Conservation (phyloP, 2,888 invertebrate genomes). For the Cryptocephalus primarius region DNA sequence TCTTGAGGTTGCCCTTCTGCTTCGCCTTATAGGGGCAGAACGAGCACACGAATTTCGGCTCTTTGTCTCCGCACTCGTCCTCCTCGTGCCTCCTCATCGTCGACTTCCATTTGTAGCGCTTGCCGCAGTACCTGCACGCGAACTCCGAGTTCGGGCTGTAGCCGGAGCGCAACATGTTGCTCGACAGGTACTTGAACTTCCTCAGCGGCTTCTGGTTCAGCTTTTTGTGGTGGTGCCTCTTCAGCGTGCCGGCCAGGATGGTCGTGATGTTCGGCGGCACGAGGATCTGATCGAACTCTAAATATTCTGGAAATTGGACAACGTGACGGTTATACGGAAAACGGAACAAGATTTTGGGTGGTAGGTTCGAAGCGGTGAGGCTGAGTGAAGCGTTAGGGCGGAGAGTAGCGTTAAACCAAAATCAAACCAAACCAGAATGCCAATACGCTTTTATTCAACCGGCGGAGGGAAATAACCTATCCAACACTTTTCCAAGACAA, state of each 20-base stretch:
- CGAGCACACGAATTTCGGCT: conserved; percentile 69
- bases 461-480: too few relatives aligned
- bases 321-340: too few relatives aligned
- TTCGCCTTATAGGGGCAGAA: conserved; percentile 56
- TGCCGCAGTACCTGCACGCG: conserved; percentile 72
- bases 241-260: not conserved
- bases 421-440: too few relatives aligned
- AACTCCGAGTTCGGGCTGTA: conserved; percentile 49
- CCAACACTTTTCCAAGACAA: too few relatives aligned
- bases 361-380: too few relatives aligned
- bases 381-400: too few relatives aligned
- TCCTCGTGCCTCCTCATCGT: conserved; percentile 59
- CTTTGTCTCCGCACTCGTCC: conserved; percentile 71
- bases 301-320: conserved; percentile 14
- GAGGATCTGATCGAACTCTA: conserved; percentile 21
- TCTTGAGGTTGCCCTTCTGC: conserved; percentile 70
- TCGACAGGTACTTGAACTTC: conserved; percentile 1
- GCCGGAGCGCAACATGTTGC: conserved; percentile 27
- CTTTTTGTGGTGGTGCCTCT: not conserved
- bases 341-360: too few relatives aligned
- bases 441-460: too few relatives aligned
- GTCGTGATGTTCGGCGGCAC: conserved; percentile 7
- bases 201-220: not conserved
- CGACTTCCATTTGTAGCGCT: conserved; percentile 78
- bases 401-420: too few relatives aligned